Percentiles rank a stretch among this genome's conserved stretches.
These are phyloP conservation scores for Macropis europaea DNA, from an alignment of 2,888 invertebrate genomes.

Conservation along the genomic window DNA sequence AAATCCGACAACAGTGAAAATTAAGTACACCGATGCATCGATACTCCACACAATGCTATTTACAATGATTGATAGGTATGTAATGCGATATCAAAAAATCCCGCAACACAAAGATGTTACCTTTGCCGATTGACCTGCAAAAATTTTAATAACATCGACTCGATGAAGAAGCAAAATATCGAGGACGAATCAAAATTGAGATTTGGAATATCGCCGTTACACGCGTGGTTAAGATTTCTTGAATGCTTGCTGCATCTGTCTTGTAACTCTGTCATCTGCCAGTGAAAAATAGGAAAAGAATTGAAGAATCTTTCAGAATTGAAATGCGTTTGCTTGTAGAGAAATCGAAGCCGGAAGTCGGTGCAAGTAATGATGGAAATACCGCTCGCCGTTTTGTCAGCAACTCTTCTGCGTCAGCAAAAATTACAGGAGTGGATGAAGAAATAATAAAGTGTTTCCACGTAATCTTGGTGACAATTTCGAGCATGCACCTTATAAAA, in stretches of 20 bases:
- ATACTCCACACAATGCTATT: background rate
- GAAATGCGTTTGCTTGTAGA: constrained; percentile 44
- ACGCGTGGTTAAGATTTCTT: constrained; percentile 49
- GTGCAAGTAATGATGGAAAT: constrained; percentile 53
- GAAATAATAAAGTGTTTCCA: background rate
- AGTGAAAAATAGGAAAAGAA: constrained; percentile 32
- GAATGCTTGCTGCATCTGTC: constrained; percentile 49
- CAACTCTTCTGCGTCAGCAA: constrained; percentile 30
- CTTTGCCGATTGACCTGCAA: constrained; percentile 18
- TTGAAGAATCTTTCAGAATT: constrained; percentile 30
- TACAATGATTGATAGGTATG: background rate
- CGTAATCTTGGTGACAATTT: background rate
- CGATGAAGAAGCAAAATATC: constrained; percentile 12
- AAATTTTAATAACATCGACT: constrained; percentile 44
- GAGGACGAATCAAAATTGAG: constrained; percentile 11
- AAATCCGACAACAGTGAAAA: too few species aligned
- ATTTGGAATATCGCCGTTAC: constrained; percentile 48
- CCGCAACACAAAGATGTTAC: background rate
- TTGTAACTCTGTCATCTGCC: constrained; percentile 38
- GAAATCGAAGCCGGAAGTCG: constrained; percentile 47
- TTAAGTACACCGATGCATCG: background rate
- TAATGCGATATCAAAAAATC: background rate
- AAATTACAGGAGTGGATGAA: background rate
- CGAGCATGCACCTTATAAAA: background rate
- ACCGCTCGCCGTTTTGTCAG: constrained; percentile 53